These are phyloP conservation scores for Chloropsis hardwickii DNA, from an alignment of 2,113 vertebrate genomes.

Conservation along the genomic window DNA sequence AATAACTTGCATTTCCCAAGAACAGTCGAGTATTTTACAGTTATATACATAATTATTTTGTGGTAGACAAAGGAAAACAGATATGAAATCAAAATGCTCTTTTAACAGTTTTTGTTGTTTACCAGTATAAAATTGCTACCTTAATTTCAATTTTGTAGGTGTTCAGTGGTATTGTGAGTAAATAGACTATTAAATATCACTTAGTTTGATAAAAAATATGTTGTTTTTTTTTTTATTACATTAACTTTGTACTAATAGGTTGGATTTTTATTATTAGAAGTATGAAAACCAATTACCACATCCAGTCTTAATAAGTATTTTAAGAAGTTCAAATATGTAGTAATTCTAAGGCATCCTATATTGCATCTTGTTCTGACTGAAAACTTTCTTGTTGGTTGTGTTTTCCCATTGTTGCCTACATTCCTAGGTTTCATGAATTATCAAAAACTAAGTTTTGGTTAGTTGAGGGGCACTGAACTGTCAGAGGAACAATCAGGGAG, in stretches of 20 bases:
- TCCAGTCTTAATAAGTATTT: not conserved
- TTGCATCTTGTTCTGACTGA: not conserved
- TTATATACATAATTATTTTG: not conserved
- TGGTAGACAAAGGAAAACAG: not conserved
- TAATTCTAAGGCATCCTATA: not conserved
- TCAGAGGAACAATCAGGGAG: not conserved
- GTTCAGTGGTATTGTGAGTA: not conserved
- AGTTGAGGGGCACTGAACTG: not conserved
- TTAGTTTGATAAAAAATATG: not conserved
- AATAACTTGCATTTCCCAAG: not conserved
- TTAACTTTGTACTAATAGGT: not conserved
- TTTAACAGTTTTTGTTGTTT: not conserved
- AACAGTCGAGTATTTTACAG: fast-evolving
- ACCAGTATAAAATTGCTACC: not conserved
- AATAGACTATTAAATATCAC: not conserved
- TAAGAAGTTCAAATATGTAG: not conserved
- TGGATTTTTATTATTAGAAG: not conserved
- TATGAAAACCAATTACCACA: not conserved
- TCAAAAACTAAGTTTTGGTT: not conserved
- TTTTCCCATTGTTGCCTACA: not conserved
- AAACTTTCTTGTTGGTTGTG: not conserved
- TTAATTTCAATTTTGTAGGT: not conserved
- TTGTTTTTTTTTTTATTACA: not conserved
- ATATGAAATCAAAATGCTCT: not conserved
- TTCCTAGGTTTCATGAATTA: not conserved